Base-by-base conservation (phyloP, 2,797 vertebrate species). In the Toxotes lorentzi region DNA sequence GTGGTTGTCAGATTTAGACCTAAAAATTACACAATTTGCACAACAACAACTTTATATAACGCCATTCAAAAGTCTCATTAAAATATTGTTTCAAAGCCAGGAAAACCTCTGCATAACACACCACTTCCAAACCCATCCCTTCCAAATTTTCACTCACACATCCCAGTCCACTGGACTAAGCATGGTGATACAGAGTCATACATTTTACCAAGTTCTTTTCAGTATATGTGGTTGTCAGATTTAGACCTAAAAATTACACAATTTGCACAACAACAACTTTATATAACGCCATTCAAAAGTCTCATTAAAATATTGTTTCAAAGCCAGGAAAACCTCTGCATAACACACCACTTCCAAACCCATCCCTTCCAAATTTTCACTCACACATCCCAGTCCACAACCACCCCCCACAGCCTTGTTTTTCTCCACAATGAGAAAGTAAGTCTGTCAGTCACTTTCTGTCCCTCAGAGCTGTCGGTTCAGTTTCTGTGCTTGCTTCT, bases 401-500 rank as follows among this genome's bases (percentile, higher is more conserved):
- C 62, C 82, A 58, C 45, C 41, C 35, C 21, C 64, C 53, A 38
- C 58, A 68, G 73, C 64, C 56, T 61, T 40, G 14, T 7, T 67
- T 73, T 59, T 70, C 24, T 69, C 35, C 38, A 32, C 56, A 66
- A 19, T 21, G 14, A 57, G 11, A 63, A 76, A 65, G 62, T 54
- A 60, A 68, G 63, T 85, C 54, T 32, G 4, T 71, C 64, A 48
- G 61, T 82, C 43, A 0, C 57, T 30, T 16, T 64, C 32, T 10
- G 13, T 27, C 32, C n/a, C 75, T 96, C 89, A 97, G 79, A 97
- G 92, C 83, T 97, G 96, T 53, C 93, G 86, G 83, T 86, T 96
- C 45, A 97, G 95, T 82, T 97, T 96, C 86, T 96, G 92, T 1
- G 92, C 83, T 85, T 97, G 95, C 63, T 95, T 94, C 79, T 96